phyloP scores from a whole-genome alignment of 2,888 invertebrate genomes.

The Trichopoda pennipes region DNA sequence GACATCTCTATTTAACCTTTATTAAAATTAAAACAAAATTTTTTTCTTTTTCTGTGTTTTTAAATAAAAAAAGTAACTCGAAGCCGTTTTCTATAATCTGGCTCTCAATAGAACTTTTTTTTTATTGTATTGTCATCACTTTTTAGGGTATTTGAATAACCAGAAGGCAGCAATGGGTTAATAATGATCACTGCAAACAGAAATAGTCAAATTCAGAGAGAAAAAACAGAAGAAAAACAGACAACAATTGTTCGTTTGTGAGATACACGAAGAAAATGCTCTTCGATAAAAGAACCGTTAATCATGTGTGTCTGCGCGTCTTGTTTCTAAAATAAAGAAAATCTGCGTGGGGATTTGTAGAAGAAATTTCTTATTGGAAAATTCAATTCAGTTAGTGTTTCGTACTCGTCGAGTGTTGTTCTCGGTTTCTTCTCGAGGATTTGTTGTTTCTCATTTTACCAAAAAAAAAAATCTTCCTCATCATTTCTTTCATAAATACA shows the following conservation, averaged over 20 bases:
- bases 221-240: background rate
- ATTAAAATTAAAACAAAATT: too few species aligned
- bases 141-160: too few species aligned
- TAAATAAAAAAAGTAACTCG: too few species aligned
- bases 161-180: too few species aligned
- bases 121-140: too few species aligned
- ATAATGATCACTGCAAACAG: conserved; percentile 13
- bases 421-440: conserved; percentile 79
- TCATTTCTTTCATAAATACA: conserved; percentile 67
- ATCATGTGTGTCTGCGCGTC: conserved; percentile 1
- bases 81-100: too few species aligned
- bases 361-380: conserved; percentile 66
- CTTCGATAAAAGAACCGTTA: conserved; percentile 45
- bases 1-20: too few species aligned
- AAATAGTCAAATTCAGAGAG: background rate
- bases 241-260: conserved; percentile 33
- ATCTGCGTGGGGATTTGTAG: conserved; percentile 66
- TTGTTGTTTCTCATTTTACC: conserved; percentile 74
- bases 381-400: conserved; percentile 80
- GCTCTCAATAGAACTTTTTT: too few species aligned
- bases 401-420: conserved; percentile 81
- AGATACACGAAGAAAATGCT: conserved; percentile 61
- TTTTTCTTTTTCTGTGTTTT: too few species aligned
- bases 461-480: conserved; percentile 70
- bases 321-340: conserved; percentile 49